Evolutionary conservation across 2,113 vertebrate species (phyloP).

Genomic region (Stigmatopora argus): DNA sequence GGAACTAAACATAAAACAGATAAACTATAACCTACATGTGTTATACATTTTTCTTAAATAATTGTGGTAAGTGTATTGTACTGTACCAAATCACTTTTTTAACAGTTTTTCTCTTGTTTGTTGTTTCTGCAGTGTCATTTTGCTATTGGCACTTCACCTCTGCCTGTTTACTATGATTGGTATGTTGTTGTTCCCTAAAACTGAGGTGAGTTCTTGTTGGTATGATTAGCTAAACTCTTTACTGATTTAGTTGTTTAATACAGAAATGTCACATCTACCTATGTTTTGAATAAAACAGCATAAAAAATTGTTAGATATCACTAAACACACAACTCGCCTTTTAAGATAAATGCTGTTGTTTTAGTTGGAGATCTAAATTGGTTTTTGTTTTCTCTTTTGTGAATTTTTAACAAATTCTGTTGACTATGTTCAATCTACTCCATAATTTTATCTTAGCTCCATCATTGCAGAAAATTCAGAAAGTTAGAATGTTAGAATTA

Average conservation of each 20-base stretch:
- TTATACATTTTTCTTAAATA: not conserved
- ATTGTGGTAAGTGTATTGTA: not conserved
- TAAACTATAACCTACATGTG: not conserved
- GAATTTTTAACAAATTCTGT: too few species aligned
- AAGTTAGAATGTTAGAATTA: too few species aligned
- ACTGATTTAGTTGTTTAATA: not conserved
- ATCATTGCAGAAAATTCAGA: too few species aligned
- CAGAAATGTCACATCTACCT: too few species aligned
- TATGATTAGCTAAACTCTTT: not conserved
- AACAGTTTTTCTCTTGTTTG: conserved; percentile 9
- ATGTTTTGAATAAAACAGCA: too few species aligned
- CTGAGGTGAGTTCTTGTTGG: conserved; percentile 71
- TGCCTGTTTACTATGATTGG: conserved; percentile 90
- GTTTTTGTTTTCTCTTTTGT: too few species aligned
- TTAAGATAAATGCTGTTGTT: too few species aligned
- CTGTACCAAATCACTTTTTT: not conserved
- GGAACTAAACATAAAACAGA: not conserved
- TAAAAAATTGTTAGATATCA: too few species aligned
- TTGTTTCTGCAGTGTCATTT: conserved; percentile 75
- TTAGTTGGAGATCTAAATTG: too few species aligned
- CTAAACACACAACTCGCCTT: too few species aligned
- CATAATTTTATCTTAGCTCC: too few species aligned
- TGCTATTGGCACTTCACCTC: conserved; percentile 84
- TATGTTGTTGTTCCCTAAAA: conserved; percentile 86
- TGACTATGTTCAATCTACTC: too few species aligned